Conservation (phyloP, 2,888 invertebrate species). For the Ctena decussata region DNA sequence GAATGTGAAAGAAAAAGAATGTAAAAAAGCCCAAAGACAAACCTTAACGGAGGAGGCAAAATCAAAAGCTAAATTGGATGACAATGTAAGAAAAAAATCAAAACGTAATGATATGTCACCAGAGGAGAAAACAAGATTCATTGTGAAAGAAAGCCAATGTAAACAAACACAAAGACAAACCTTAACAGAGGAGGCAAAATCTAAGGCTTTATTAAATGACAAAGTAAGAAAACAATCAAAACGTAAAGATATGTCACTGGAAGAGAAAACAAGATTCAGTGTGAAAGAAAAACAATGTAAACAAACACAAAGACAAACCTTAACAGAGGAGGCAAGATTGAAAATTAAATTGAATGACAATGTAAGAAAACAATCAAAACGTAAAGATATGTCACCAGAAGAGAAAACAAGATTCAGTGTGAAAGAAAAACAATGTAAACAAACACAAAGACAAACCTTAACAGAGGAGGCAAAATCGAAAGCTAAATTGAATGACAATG, state of each 20-base stretch:
- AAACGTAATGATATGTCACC: neutral
- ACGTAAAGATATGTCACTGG: neutral
- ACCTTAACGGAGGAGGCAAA: too few relatives aligned
- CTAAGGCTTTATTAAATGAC: neutral
- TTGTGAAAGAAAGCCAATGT: neutral
- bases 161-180: neutral
- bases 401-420: neutral
- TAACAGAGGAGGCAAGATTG: too few relatives aligned
- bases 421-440: neutral
- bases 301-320: neutral
- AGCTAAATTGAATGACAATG: neutral
- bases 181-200: neutral
- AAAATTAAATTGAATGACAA: neutral
- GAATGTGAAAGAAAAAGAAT: neutral
- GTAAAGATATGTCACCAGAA: neutral
- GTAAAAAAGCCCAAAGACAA: neutral
- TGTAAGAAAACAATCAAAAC: neutral
- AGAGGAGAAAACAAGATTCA: neutral
- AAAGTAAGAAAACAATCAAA: neutral
- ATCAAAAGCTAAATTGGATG: neutral
- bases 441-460: neutral
- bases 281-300: neutral
- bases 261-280: neutral
- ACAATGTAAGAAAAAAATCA: neutral
- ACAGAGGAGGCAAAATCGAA: neutral